Conservation (phyloP, 2,113 vertebrate species). For the Rhea pennata region DNA sequence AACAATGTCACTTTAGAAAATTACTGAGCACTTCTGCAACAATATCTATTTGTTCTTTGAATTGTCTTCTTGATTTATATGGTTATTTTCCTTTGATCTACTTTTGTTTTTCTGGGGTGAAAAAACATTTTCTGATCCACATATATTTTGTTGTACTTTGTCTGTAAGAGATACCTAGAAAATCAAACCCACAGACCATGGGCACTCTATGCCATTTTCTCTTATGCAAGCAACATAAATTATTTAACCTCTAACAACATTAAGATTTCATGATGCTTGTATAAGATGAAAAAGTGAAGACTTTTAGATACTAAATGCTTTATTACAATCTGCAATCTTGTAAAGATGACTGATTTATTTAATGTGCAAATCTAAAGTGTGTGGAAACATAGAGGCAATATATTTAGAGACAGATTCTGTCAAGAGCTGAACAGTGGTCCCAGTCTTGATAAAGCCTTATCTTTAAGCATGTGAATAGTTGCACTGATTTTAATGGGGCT, state of each 20-base stretch:
- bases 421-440: background rate
- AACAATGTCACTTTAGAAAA: constrained; percentile 6
- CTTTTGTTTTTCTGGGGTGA: background rate
- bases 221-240: constrained; percentile 38
- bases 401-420: background rate
- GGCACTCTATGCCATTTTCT: background rate
- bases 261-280: constrained; percentile 49
- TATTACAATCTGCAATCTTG: constrained; percentile 20
- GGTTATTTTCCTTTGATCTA: background rate
- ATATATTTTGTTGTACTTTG: background rate
- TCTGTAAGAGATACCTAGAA: background rate
- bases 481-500: constrained; percentile 13
- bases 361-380: background rate
- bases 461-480: background rate
- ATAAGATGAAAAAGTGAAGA: constrained; percentile 1
- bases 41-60: background rate
- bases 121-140: background rate
- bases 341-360: constrained; percentile 23
- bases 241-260: constrained; percentile 59
- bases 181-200: background rate
- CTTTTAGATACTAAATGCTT: constrained; percentile 37
- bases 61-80: background rate
- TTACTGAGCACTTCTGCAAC: background rate
- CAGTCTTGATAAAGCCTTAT: constrained; percentile 15
- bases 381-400: background rate